These are phyloP conservation scores for Macropodus opercularis DNA, from an alignment of 2,797 vertebrate species.

Conservation along the genomic window DNA sequence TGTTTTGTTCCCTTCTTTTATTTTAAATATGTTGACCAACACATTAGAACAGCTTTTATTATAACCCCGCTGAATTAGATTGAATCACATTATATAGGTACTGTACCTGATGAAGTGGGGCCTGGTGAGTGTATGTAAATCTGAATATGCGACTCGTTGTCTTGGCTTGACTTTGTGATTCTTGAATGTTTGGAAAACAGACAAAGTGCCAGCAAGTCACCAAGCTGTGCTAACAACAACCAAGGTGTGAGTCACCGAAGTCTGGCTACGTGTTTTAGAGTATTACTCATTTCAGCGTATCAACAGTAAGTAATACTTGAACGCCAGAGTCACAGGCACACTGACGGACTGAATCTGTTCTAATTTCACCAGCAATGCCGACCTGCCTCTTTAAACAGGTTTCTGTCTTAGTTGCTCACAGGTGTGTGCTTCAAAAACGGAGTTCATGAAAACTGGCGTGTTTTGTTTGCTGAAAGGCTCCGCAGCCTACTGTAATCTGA, in stretches of 20 bases:
- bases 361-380: not conserved
- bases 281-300: slow-evolving; percentile 23
- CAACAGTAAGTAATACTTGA: slow-evolving; percentile 26
- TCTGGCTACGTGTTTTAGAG: slow-evolving; percentile 8
- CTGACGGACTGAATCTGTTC: not conserved
- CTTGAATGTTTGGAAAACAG: slow-evolving; percentile 2
- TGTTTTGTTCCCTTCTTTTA: too few relatives aligned
- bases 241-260: not conserved
- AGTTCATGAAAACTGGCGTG: slow-evolving; percentile 32
- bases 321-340: slow-evolving; percentile 1
- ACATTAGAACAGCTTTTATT: too few relatives aligned
- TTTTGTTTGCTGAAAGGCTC: slow-evolving; percentile 4
- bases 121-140: too few relatives aligned
- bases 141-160: slow-evolving; percentile 4
- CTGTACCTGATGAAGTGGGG: too few relatives aligned
- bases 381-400: not conserved
- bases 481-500: not conserved
- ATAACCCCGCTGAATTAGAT: too few relatives aligned
- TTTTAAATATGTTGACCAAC: too few relatives aligned
- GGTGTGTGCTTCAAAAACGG: slow-evolving; percentile 15
- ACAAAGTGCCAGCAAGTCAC: not conserved
- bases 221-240: not conserved
- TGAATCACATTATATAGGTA: too few relatives aligned
- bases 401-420: slow-evolving; percentile 2
- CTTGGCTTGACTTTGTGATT: slow-evolving; percentile 23